These are phyloP conservation scores for Trichogramma dendrolimi DNA, from an alignment of 2,888 invertebrate genomes.

Conservation along the genomic window DNA sequence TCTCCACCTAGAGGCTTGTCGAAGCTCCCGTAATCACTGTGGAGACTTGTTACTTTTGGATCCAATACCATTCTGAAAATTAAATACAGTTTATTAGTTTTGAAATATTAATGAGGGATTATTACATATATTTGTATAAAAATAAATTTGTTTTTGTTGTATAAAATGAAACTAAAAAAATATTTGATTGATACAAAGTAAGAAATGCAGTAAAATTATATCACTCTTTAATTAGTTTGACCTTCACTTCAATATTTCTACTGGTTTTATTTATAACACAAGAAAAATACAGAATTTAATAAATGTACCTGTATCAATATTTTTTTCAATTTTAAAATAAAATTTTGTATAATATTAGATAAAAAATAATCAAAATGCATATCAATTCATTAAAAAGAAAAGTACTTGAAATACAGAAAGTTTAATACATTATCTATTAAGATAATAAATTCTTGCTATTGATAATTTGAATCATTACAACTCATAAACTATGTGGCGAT, in stretches of 20 bases:
- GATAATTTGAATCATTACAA: neutral
- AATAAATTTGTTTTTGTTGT: neutral
- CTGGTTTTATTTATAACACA: neutral
- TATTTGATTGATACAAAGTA: too few species aligned
- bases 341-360: neutral
- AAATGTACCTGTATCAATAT: neutral
- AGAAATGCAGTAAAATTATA: conserved; percentile 1
- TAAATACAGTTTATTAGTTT: neutral
- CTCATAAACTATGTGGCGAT: neutral
- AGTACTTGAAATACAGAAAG: neutral
- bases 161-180: too few species aligned
- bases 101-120: neutral
- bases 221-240: conserved; percentile 14
- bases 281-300: too few species aligned
- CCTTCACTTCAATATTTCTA: conserved; percentile 3
- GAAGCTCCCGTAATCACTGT: conserved; percentile 63
- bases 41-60: conserved; percentile 57
- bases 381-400: too few species aligned
- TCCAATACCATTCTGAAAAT: conserved; percentile 61
- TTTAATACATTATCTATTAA: neutral
- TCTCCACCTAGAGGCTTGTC: conserved; percentile 51
- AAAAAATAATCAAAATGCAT: neutral
- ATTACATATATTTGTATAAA: neutral
- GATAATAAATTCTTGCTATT: neutral
- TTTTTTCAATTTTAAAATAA: neutral